phyloP scores from a whole-genome alignment of 2,113 vertebrate genomes.

The Oryzias javanicus region DNA sequence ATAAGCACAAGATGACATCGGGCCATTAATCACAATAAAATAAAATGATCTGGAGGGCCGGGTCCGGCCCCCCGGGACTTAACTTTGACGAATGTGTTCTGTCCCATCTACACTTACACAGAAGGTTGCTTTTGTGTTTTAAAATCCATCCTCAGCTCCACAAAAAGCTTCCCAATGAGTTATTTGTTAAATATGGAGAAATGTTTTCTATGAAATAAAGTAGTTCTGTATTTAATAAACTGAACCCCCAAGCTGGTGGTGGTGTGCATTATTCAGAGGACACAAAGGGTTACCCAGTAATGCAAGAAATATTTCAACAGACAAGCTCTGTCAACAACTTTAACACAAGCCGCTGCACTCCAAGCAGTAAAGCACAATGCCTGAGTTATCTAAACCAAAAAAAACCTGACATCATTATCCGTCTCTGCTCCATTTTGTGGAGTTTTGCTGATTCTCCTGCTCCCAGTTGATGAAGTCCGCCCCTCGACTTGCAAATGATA shows the following conservation, averaged over 20 bases:
- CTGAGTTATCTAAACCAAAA: constrained; percentile 39
- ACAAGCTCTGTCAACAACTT: constrained; percentile 47
- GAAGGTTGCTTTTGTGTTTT: constrained; percentile 15
- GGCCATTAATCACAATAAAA: no score
- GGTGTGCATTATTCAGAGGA: constrained; percentile 29
- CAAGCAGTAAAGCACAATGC: constrained; percentile 14
- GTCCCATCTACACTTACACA: no score
- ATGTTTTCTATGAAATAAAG: neutral
- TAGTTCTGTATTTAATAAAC: constrained; percentile 26
- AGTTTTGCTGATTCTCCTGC: constrained; percentile 35
- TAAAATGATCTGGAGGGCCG: no score
- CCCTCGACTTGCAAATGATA: constrained; percentile 33
- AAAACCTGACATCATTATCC: constrained; percentile 64
- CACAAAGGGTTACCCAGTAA: constrained; percentile 21
- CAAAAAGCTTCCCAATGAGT: constrained; percentile 17
- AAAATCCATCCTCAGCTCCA: constrained; percentile 26
- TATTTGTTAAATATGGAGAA: constrained; percentile 12
- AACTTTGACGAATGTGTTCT: no score
- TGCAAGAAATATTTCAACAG: constrained; percentile 49
- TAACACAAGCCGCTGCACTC: constrained; percentile 18
- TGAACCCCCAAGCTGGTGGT: constrained; percentile 24
- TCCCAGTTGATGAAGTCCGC: constrained; percentile 23
- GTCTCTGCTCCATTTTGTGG: constrained; percentile 51
- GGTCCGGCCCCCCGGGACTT: no score
- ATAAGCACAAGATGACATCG: no score